These are phyloP conservation scores for Drosophila mimetica DNA, from an alignment of 2,888 invertebrate genomes.

Conservation along the genomic window DNA sequence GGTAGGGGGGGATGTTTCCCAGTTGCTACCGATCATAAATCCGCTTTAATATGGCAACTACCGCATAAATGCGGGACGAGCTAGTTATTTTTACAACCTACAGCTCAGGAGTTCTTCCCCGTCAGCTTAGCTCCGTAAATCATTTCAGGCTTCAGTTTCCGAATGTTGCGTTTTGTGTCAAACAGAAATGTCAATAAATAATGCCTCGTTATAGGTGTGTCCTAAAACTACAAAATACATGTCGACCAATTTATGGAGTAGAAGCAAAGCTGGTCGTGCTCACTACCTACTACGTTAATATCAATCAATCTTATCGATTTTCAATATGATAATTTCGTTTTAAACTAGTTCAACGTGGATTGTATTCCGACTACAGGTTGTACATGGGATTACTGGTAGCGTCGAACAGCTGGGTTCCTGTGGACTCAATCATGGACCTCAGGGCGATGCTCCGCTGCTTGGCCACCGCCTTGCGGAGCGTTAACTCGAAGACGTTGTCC, in stretches of 20 bases:
- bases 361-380: conserved; percentile 69
- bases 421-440: conserved; percentile 86
- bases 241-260: conserved; percentile 12
- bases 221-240: conserved; percentile 32
- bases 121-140: conserved; percentile 37
- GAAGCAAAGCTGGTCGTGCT: conserved; percentile 19
- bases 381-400: conserved; percentile 84
- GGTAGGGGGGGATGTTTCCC: conserved; percentile 6
- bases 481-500: conserved; percentile 83
- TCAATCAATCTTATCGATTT: conserved; percentile 67
- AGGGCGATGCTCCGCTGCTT: conserved; percentile 87
- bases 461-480: conserved; percentile 85
- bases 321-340: conserved; percentile 59
- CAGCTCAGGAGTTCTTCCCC: conserved; percentile 20
- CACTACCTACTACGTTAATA: conserved; percentile 37
- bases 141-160: conserved; percentile 32
- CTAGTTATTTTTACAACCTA: conserved; percentile 59
- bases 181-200: conserved; percentile 55
- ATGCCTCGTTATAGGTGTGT: conserved; percentile 19
- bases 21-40: conserved; percentile 7
- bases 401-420: conserved; percentile 86
- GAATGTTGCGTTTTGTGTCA: conserved; percentile 67
- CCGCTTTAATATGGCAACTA: conserved; percentile 65
- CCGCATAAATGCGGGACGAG: conserved; percentile 48
- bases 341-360: conserved; percentile 52